Conservation (phyloP, 2,888 invertebrate species). For the Thecocarcelia acutangulata region DNA sequence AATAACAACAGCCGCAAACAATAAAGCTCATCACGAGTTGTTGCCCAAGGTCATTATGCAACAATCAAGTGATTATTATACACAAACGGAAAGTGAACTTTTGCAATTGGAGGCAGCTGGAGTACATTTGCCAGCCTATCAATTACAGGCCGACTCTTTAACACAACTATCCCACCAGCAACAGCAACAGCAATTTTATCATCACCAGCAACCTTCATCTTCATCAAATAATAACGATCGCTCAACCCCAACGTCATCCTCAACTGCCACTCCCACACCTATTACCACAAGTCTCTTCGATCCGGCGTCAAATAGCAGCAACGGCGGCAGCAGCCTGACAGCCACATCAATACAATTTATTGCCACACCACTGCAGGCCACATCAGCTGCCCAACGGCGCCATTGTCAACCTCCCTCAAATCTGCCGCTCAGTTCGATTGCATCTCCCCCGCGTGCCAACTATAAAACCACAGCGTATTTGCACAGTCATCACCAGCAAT, state of each 20-base stretch:
- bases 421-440: conserved; percentile 78
- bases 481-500: conserved; percentile 80
- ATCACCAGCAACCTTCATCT: conserved; percentile 45
- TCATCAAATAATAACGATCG: conserved; percentile 69
- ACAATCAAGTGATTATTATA: conserved; percentile 79
- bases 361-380: conserved; percentile 73
- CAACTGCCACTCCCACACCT: conserved; percentile 71
- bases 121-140: conserved; percentile 72
- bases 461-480: conserved; percentile 78
- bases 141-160: conserved; percentile 71
- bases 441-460: conserved; percentile 79
- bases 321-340: conserved; percentile 73
- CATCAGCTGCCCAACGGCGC: conserved; percentile 72
- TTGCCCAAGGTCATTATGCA: conserved; percentile 74
- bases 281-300: conserved; percentile 73
- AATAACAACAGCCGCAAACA: conserved; percentile 21
- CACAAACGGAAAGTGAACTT: conserved; percentile 80
- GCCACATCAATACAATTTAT: conserved; percentile 76
- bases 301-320: conserved; percentile 73
- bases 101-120: conserved; percentile 78
- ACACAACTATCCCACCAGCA: conserved; percentile 68
- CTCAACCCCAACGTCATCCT: conserved; percentile 70
- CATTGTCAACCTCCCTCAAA: conserved; percentile 76
- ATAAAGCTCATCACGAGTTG: conserved; percentile 72
- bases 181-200: conserved; percentile 60